Conservation (phyloP, 1,140 invertebrate species). For the Homarus americanus region DNA sequence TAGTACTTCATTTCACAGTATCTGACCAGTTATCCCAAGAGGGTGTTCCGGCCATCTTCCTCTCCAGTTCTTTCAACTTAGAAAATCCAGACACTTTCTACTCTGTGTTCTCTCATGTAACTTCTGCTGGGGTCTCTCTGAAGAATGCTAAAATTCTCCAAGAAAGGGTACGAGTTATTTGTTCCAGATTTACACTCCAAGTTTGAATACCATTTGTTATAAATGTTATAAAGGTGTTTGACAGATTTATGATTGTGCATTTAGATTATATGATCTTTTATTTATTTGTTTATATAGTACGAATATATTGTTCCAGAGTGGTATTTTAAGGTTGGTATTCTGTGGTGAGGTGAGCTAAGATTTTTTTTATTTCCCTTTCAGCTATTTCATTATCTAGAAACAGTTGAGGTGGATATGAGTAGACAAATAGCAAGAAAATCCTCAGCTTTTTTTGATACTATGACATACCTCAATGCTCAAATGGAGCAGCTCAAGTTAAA, state of each 20-base stretch:
- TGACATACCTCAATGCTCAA: conserved; percentile 96
- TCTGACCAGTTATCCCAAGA: conserved; percentile 75
- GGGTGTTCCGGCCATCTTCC: conserved; percentile 63
- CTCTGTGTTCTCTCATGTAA: conserved; percentile 69
- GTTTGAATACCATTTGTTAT: conserved; percentile 36
- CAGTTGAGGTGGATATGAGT: conserved; percentile 96
- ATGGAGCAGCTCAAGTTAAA: conserved; percentile 93
- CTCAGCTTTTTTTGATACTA: conserved; percentile 97
- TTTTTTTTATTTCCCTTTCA: conserved; percentile 76
- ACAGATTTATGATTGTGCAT: too few species aligned
- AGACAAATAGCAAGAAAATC: conserved; percentile 97
- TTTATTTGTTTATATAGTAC: too few species aligned
- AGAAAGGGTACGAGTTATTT: conserved; percentile 81
- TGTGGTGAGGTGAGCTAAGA: too few species aligned
- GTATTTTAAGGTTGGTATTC: too few species aligned
- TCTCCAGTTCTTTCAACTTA: conserved; percentile 63
- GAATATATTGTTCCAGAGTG: too few species aligned
- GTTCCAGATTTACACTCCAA: too few species aligned
- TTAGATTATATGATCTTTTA: not conserved
- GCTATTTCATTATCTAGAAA: conserved; percentile 96
- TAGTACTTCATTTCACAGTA: conserved; percentile 31
- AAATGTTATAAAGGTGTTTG: too few species aligned
- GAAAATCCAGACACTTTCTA: conserved; percentile 73
- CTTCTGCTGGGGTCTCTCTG: conserved; percentile 42
- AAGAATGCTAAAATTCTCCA: conserved; percentile 81